Percentiles rank a stretch among this genome's conserved stretches.
These are phyloP conservation scores for Philereme transversata DNA, from an alignment of 2,888 invertebrate species.

Conservation along the genomic window DNA sequence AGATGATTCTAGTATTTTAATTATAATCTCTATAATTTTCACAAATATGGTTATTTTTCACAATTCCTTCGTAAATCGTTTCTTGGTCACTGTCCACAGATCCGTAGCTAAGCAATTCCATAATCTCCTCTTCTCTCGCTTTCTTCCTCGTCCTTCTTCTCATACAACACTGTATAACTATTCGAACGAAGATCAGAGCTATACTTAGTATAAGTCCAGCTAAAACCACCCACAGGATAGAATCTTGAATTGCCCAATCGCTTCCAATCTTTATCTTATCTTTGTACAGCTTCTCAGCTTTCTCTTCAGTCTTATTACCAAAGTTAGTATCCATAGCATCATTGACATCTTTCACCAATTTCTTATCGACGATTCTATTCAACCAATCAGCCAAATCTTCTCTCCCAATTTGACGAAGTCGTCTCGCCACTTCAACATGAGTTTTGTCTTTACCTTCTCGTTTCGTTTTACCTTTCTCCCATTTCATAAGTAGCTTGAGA, in stretches of 20 bases:
- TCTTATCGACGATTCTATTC: constrained; percentile 80
- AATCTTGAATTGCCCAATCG: constrained; percentile 55
- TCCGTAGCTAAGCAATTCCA: constrained; percentile 41
- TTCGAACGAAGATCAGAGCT: constrained; percentile 37
- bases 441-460: constrained; percentile 82
- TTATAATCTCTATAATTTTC: too few relatives aligned
- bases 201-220: constrained; percentile 41
- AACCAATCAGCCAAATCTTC: constrained; percentile 85
- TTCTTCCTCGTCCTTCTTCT: constrained; percentile 35
- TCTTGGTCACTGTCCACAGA: constrained; percentile 49
- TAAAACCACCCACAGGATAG: constrained; percentile 46
- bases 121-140: constrained; percentile 39
- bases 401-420: constrained; percentile 84
- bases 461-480: constrained; percentile 71
- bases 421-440: constrained; percentile 80
- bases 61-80: constrained; percentile 42
- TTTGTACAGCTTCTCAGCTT: constrained; percentile 38
- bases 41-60: constrained; percentile 21
- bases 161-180: constrained; percentile 13
- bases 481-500: constrained; percentile 81
- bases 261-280: constrained; percentile 34
- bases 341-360: constrained; percentile 78
- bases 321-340: constrained; percentile 47
- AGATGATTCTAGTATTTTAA: too few relatives aligned
- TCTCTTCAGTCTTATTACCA: constrained; percentile 24